Evolutionary conservation across 1,140 invertebrate genomes (phyloP).

Genomic region (Drosophila dunni): DNA sequence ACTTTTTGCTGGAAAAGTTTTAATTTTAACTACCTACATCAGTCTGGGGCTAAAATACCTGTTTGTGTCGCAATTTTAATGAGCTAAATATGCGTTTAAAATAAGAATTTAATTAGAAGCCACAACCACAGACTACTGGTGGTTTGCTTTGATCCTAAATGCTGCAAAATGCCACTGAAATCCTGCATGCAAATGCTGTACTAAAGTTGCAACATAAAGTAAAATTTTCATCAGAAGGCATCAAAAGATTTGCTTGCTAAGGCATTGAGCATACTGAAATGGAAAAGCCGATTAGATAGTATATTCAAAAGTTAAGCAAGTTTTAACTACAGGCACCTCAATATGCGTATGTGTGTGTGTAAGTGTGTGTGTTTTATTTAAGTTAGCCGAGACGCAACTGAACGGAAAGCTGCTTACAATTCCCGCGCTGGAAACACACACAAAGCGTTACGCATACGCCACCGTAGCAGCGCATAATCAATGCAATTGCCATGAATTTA

Average conservation of each 20-base stretch:
- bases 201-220: constrained; percentile 2
- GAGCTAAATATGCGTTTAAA: constrained; percentile 44
- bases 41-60: too few relatives aligned
- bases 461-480: constrained; percentile 25
- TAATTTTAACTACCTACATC: too few relatives aligned
- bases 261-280: not conserved
- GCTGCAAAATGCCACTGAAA: constrained; percentile 9
- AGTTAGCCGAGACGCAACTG: constrained; percentile 8
- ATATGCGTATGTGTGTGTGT: not conserved
- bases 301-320: constrained; percentile 27
- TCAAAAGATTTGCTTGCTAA: constrained; percentile 11
- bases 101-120: constrained; percentile 72
- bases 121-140: constrained; percentile 53
- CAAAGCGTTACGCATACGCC: constrained; percentile 19
- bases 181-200: constrained; percentile 27
- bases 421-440: constrained; percentile 18
- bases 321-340: constrained; percentile 45
- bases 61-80: too few relatives aligned
- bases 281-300: constrained; percentile 31
- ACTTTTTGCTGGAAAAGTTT: too few relatives aligned
- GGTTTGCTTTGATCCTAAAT: constrained; percentile 38
- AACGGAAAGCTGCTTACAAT: constrained; percentile 42
- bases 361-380: constrained; percentile 9
- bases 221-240: not conserved
- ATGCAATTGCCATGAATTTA: constrained; percentile 16